Evolutionary conservation across 2,113 vertebrate genomes (phyloP).

Genomic region (Catharus bicknelli): DNA sequence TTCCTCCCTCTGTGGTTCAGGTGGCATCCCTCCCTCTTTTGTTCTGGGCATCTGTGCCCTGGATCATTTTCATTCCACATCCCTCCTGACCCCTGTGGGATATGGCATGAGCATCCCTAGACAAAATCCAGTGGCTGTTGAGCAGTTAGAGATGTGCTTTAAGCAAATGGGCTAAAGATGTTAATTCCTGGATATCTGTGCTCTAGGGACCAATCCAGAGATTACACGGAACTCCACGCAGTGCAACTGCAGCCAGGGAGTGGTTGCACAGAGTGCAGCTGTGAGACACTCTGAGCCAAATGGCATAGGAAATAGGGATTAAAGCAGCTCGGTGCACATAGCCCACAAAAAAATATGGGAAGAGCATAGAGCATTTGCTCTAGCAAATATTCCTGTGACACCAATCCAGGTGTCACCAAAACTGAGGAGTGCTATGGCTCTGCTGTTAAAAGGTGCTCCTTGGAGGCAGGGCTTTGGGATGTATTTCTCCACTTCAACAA

Average conservation of each 20-base stretch:
- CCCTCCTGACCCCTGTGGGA: too few species aligned
- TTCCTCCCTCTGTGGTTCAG: not conserved
- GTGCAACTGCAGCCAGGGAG: not conserved
- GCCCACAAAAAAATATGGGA: not conserved
- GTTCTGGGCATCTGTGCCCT: not conserved
- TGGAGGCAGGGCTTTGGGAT: not conserved
- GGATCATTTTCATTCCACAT: not conserved
- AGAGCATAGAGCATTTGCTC: not conserved
- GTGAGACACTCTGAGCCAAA: accelerated
- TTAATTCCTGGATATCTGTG: not conserved
- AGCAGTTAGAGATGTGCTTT: not conserved
- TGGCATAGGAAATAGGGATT: accelerated
- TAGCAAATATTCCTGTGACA: not conserved
- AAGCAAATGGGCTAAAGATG: not conserved
- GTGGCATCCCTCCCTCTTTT: not conserved
- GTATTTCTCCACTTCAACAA: not conserved
- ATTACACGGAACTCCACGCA: accelerated
- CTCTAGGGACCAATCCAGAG: not conserved
- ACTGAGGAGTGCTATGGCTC: not conserved
- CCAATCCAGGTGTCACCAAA: not conserved
- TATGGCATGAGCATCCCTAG: not conserved
- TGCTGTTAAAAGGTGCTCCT: not conserved
- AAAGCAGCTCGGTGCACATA: not conserved
- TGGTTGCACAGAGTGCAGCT: not conserved
- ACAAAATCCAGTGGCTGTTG: not conserved